A percentile compares a stretch with the other conserved stretches of the same genome.
Conservation (phyloP, 2,113 vertebrate species). For the Lepus timidus region DNA sequence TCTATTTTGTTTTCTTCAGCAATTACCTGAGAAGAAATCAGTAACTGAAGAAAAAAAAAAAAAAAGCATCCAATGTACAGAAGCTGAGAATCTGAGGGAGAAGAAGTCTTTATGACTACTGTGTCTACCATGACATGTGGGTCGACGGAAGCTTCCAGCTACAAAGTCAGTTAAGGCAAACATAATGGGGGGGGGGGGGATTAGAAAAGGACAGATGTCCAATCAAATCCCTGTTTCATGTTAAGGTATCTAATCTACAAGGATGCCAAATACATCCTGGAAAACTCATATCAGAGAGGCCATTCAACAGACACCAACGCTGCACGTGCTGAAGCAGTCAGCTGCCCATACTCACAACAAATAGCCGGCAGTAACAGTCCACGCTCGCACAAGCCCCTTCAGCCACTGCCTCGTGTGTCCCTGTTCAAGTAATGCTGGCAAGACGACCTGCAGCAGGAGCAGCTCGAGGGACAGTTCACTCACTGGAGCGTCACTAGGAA, state of each 20-base stretch:
- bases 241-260: background rate
- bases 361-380: conserved; percentile 98
- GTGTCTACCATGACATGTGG: background rate
- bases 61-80: background rate
- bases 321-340: background rate
- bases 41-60: background rate
- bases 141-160: background rate
- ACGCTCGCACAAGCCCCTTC: conserved; percentile 97
- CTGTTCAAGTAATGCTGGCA: conserved; percentile 98
- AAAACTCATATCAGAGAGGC: background rate
- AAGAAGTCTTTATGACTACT: background rate
- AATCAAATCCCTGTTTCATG: background rate
- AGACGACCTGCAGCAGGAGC: conserved; percentile 97
- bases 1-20: background rate
- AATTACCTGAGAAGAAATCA: conserved; percentile 41
- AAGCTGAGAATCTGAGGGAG: background rate
- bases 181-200: background rate
- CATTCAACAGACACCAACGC: background rate
- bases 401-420: conserved; percentile 99
- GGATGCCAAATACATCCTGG: background rate
- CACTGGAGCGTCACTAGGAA: conserved; percentile 96
- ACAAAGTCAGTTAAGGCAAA: background rate
- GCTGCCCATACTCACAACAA: conserved; percentile 92
- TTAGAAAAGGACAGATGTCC: background rate
- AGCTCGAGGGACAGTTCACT: conserved; percentile 98